These are phyloP conservation scores for Podarcis muralis DNA, from an alignment of 2,113 vertebrate species.

Conservation along the genomic window DNA sequence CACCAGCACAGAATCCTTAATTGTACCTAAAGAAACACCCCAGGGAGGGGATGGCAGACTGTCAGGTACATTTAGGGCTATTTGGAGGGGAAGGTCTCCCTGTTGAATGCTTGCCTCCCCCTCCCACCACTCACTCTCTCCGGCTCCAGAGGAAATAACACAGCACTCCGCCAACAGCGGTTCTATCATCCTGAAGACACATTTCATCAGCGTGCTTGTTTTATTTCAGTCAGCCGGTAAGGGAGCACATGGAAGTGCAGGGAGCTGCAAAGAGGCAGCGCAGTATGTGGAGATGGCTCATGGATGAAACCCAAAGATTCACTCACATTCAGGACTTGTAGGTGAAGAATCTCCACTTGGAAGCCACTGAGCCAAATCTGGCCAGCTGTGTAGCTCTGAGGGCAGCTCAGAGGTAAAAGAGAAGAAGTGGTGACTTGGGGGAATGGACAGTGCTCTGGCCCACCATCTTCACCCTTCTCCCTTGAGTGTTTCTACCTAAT, in stretches of 20 bases:
- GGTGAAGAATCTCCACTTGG: neutral
- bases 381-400: too few species aligned
- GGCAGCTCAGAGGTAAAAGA: too few species aligned
- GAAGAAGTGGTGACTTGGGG: too few species aligned
- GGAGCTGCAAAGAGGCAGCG: neutral
- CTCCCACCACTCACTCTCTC: neutral
- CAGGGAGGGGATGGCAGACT: neutral
- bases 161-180: neutral
- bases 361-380: neutral
- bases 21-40: neutral
- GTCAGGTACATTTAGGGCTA: neutral
- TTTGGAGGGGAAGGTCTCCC: conserved; percentile 13
- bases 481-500: neutral
- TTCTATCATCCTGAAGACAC: neutral
- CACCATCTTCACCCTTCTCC: neutral
- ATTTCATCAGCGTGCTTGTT: neutral
- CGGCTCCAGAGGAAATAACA: neutral
- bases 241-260: neutral
- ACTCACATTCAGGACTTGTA: too few species aligned
- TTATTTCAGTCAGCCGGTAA: neutral
- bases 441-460: neutral
- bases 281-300: neutral
- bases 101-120: neutral
- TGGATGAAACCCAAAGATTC: neutral
- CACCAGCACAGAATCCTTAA: conserved; percentile 24